Evolutionary conservation across 1,140 invertebrate genomes (phyloP).

Genomic region (Drosophila prosaltans): DNA sequence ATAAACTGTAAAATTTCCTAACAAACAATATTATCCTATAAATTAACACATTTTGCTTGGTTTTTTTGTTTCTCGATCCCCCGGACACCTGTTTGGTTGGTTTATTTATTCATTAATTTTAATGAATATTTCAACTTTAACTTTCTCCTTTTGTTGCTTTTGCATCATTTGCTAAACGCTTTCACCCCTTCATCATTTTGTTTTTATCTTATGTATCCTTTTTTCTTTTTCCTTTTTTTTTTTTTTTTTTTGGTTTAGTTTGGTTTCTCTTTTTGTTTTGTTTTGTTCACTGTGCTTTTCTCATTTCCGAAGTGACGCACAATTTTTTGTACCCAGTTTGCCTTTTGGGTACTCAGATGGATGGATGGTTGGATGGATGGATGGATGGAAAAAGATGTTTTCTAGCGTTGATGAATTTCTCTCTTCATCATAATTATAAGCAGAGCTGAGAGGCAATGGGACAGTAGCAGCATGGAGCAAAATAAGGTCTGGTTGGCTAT

Average conservation of each 20-base stretch:
- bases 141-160: slow-evolving; percentile 23
- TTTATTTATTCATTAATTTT: slow-evolving; percentile 71
- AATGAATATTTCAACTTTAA: slow-evolving; percentile 54
- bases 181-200: slow-evolving; percentile 37
- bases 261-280: not conserved
- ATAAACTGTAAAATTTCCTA: slow-evolving; percentile 6
- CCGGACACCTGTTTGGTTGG: slow-evolving; percentile 31
- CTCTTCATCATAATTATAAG: slow-evolving; percentile 73
- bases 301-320: slow-evolving; percentile 75
- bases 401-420: slow-evolving; percentile 48
- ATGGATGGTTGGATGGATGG: slow-evolving; percentile 11
- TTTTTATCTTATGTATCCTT: not conserved
- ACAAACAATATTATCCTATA: not conserved
- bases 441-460: not conserved
- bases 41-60: slow-evolving; percentile 7
- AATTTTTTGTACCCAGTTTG: slow-evolving; percentile 51
- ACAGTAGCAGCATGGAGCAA: slow-evolving; percentile 34
- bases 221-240: not conserved
- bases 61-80: not conserved
- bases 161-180: slow-evolving; percentile 50
- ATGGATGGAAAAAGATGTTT: not conserved
- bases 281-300: slow-evolving; percentile 24
- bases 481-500: slow-evolving; percentile 21
- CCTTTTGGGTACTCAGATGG: slow-evolving; percentile 31
- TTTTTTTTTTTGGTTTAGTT: slow-evolving; percentile 10